A percentile compares a stretch with the other conserved stretches of the same genome.
Evolutionary conservation across 92 coral and sea anemone species (phyloP).

Genomic region (Porites divaricata): DNA sequence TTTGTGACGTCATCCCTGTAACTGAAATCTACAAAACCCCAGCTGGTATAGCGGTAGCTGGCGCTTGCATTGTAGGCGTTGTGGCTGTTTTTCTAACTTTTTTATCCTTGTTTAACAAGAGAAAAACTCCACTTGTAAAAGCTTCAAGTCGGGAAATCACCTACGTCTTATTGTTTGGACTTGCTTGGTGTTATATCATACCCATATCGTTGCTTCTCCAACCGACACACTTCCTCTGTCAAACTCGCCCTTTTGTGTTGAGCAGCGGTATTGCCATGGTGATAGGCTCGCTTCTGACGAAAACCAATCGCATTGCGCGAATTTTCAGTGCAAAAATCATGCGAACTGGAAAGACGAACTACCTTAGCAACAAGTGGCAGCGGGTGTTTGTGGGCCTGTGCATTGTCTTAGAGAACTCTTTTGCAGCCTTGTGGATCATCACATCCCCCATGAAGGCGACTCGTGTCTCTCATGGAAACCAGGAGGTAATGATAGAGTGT

Average conservation of each 20-base stretch:
- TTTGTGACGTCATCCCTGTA: constrained; percentile 64
- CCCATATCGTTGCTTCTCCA: constrained; percentile 51
- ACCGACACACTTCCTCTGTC: constrained; percentile 52
- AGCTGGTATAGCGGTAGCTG: constrained; percentile 63
- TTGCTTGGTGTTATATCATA: constrained; percentile 53
- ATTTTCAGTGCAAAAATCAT: constrained; percentile 82
- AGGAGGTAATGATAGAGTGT: constrained; percentile 67
- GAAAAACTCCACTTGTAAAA: constrained; percentile 74
- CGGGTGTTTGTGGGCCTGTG: constrained; percentile 56
- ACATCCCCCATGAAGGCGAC: constrained; percentile 51
- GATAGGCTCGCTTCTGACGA: constrained; percentile 77
- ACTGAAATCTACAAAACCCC: constrained; percentile 57
- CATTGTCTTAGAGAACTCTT: constrained; percentile 48
- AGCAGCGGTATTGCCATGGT: constrained; percentile 67
- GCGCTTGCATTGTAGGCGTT: constrained; percentile 60
- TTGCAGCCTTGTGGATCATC: constrained; percentile 56
- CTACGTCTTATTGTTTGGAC: constrained; percentile 67
- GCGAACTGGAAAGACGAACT: constrained; percentile 71
- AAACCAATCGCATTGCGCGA: constrained; percentile 88
- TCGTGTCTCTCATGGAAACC: constrained; percentile 47
- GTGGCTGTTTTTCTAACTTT: constrained; percentile 51
- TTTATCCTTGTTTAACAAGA: constrained; percentile 54
- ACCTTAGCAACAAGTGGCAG: constrained; percentile 77
- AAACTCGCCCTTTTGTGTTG: constrained; percentile 61
- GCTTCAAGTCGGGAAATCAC: constrained; percentile 82